Conservation (phyloP, 1,140 invertebrate species). For the Aphelinus certus region DNA sequence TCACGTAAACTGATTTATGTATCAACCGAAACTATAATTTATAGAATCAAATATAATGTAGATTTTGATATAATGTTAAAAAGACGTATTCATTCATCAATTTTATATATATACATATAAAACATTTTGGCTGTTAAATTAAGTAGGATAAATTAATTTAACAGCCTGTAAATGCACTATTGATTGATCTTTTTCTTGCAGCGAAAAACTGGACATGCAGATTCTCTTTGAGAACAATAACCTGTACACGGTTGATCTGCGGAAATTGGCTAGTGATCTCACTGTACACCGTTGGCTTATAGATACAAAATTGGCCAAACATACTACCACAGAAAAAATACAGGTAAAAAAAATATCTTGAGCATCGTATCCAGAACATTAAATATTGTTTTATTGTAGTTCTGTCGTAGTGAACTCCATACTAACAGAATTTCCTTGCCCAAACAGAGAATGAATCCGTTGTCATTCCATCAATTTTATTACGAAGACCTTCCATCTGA, state of each 20-base stretch:
- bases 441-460: conserved; percentile 48
- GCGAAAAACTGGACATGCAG: conserved; percentile 23
- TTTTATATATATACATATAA: not conserved
- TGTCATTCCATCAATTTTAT: conserved; percentile 41
- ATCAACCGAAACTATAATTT: no score
- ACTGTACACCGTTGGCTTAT: conserved; percentile 61
- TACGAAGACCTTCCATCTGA: conserved; percentile 44
- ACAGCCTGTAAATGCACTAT: no score
- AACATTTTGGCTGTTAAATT: not conserved
- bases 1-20: no score
- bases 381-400: no score
- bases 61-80: not conserved
- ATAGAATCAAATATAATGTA: not conserved
- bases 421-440: not conserved
- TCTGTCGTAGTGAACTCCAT: no score
- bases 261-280: conserved; percentile 42
- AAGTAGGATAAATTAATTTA: not conserved
- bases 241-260: conserved; percentile 42
- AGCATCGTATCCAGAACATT: no score
- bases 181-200: conserved; percentile 2
- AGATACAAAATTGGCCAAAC: conserved; percentile 45
- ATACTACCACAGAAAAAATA: not conserved
- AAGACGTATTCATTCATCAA: not conserved
- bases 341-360: no score
- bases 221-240: conserved; percentile 23